Conservation (phyloP, 2,888 invertebrate species). For the Elmis aenea region DNA sequence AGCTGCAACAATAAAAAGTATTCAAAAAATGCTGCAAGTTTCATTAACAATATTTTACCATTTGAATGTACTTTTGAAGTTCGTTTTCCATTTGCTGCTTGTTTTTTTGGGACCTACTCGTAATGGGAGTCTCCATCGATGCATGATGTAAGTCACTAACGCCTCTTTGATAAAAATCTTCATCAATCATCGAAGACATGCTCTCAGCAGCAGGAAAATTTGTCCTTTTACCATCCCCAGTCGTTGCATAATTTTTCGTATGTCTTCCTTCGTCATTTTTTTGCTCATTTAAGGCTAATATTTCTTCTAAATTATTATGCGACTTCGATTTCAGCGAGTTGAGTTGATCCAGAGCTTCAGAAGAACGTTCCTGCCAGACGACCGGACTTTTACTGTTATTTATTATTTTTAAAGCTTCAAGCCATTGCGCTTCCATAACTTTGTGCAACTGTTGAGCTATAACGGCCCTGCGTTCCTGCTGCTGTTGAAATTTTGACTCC, state of each 20-base stretch:
- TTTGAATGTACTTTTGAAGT: slow-evolving; percentile 49
- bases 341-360: slow-evolving; percentile 32
- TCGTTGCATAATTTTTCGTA: no score
- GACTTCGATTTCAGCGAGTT: slow-evolving; percentile 36
- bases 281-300: slow-evolving; percentile 23
- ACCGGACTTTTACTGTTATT: slow-evolving; percentile 34
- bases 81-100: slow-evolving; percentile 40
- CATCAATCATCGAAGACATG: slow-evolving; percentile 22
- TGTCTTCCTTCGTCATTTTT: slow-evolving; percentile 1
- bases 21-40: slow-evolving; percentile 1
- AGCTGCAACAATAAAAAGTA: slow-evolving; percentile 27
- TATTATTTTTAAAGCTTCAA: slow-evolving; percentile 67
- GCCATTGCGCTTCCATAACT: slow-evolving; percentile 74
- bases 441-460: slow-evolving; percentile 70
- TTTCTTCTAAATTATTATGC: slow-evolving; percentile 35
- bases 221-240: slow-evolving; percentile 6
- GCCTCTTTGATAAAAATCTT: slow-evolving; percentile 20
- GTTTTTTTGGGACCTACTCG: slow-evolving; percentile 30
- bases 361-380: slow-evolving; percentile 14
- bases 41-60: slow-evolving; percentile 38
- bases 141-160: slow-evolving; percentile 21
- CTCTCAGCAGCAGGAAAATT: slow-evolving; percentile 13
- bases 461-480: slow-evolving; percentile 55
- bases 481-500: slow-evolving; percentile 53
- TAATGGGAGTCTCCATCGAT: slow-evolving; percentile 39